Conservation (phyloP, 2,113 vertebrate species). For the Myxocyprinus asiaticus region DNA sequence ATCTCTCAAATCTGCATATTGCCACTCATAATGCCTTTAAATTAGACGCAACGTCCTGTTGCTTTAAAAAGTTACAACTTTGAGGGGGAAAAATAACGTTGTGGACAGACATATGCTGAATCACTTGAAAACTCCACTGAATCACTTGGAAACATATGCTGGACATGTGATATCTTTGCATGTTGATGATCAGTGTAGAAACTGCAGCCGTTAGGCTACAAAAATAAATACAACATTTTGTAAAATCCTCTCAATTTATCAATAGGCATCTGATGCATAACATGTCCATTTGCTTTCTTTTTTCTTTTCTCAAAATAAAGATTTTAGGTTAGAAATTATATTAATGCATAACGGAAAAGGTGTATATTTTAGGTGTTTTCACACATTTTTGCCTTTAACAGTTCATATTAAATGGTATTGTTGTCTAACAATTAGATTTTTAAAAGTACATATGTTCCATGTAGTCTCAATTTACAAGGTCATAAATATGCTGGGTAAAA, state of each 20-base stretch:
- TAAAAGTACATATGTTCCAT: too few relatives aligned
- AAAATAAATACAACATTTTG: background rate
- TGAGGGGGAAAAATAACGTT: background rate
- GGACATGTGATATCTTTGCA: background rate
- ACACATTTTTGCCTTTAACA: too few relatives aligned
- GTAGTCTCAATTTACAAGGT: too few relatives aligned
- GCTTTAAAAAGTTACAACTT: slow-evolving; percentile 14
- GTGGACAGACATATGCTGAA: slow-evolving; percentile 6
- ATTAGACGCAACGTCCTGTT: background rate
- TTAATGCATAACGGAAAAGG: too few relatives aligned
- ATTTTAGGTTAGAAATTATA: too few relatives aligned
- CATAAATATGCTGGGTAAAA: too few relatives aligned
- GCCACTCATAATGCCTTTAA: background rate
- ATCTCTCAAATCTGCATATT: background rate
- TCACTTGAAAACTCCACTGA: background rate
- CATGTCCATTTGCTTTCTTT: too few relatives aligned
- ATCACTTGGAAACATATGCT: background rate
- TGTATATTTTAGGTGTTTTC: too few relatives aligned
- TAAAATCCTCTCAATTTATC: background rate
- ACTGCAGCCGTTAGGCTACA: background rate
- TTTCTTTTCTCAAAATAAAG: too few relatives aligned
- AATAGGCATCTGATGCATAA: too few relatives aligned
- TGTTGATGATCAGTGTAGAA: background rate
- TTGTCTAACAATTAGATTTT: too few relatives aligned
- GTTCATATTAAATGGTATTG: too few relatives aligned